Evolutionary conservation across 2,113 vertebrate species (phyloP), one percentile per base, ranked within the genome.

Genomic region (Accipiter cooperii): DNA sequence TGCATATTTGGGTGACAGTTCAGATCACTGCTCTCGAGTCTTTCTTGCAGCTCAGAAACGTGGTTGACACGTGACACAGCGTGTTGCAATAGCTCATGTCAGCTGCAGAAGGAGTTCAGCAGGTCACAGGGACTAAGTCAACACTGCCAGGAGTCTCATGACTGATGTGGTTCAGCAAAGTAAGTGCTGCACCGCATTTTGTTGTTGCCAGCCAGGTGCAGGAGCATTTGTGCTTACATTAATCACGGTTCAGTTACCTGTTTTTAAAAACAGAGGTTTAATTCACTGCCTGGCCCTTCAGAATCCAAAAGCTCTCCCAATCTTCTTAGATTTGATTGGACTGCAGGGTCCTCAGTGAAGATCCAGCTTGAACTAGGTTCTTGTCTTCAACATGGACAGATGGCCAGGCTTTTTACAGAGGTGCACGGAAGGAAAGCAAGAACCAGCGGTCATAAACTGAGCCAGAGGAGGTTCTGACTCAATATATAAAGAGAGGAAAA

Each of bases 71-170:
- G 24, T 94, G 93, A 88, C 34, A 6, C 28, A 24, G 57, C 12
- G 1, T 36, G 81, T 93, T 79, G 87, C 84, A 92, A 95, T 52
- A 77, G 88, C 78, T 93, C 13, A 7, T 75, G 73, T 80, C 74
- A 76, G 89, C 92, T 87, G 75, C 90, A 93, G 84, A 86, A 87
- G 52, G 52, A 54, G 58, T 86, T 94, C 94, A 78, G 81, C 76
- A 61, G 84, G 89, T 90, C 90, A 78, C 6, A 4, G 38, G 87
- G 83, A 90, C 84, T 80, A 79, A 90, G 49, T 78, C 89, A 94
- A 84, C 82, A 40, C n/a, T 54, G 63, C 38, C 33, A 82, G 79
- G 94, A 95, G 74, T 52, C 49, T 90, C 89, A 71, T 1, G 25
- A n/a, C 78, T 10, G 81, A 15, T 69, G 63, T 21, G 46, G 74